Conservation (phyloP, 2,888 invertebrate species). For the Orchesella flavescens region DNA sequence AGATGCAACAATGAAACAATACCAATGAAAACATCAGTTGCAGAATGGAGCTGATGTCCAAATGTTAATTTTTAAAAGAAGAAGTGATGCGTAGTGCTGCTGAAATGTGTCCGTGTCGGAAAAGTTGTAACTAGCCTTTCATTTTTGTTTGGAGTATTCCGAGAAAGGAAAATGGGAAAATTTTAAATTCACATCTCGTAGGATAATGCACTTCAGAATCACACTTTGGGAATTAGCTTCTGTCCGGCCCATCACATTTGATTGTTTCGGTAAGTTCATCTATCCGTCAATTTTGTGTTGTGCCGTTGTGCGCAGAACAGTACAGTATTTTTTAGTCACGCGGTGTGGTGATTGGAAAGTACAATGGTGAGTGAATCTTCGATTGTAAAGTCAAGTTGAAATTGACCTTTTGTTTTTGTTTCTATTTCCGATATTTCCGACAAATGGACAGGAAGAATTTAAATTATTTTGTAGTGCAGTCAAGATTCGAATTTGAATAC, state of each 20-base stretch:
- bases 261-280: constrained; percentile 1
- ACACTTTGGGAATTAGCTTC: constrained; percentile 57
- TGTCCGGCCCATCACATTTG: constrained; percentile 25
- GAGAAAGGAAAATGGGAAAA: constrained; percentile 30
- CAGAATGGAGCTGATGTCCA: neutral
- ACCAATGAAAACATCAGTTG: constrained; percentile 20
- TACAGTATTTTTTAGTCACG: neutral
- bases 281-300: constrained; percentile 15
- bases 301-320: neutral
- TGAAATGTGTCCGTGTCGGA: too few species aligned
- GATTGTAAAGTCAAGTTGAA: neutral
- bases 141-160: neutral
- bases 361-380: neutral
- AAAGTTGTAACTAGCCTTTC: neutral
- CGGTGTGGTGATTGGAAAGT: constrained; percentile 22
- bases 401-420: neutral
- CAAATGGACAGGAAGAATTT: too few species aligned
- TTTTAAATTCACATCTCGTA: constrained; percentile 47
- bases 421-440: too few species aligned
- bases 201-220: constrained; percentile 36
- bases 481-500: too few species aligned
- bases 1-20: constrained; percentile 40
- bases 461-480: too few species aligned
- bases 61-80: too few species aligned
- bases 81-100: too few species aligned